Percentiles rank a stretch among this genome's conserved stretches.
phyloP scores from a whole-genome alignment of 64 coral and sea anemone genomes.

The Cladopsammia gracilis region DNA sequence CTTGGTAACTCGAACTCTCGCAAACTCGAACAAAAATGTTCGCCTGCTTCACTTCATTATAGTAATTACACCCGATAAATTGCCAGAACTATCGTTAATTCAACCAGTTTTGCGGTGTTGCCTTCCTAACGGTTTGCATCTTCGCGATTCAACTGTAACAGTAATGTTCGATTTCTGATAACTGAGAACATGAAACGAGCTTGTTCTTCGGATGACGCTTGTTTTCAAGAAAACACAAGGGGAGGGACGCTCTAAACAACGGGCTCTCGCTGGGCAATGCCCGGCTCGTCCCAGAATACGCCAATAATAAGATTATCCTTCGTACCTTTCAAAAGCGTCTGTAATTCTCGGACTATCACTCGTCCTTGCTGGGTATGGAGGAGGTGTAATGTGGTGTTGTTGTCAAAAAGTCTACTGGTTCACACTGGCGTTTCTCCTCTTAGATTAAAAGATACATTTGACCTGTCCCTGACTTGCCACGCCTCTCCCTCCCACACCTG shows the following conservation, averaged over 20 bases:
- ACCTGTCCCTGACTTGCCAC: not conserved
- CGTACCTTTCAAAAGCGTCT: constrained; percentile 22
- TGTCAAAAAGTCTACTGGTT: not conserved
- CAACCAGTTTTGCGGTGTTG: not conserved
- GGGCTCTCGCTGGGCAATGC: not conserved
- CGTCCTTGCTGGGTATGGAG: not conserved
- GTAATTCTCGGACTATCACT: not conserved
- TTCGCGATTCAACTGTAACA: not conserved
- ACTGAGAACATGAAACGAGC: not conserved
- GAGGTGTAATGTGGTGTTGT: not conserved
- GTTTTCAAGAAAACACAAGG: constrained; percentile 26
- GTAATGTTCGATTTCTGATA: not conserved
- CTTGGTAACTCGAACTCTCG: too few species aligned
- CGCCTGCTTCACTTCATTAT: too few species aligned
- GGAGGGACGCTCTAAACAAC: constrained; percentile 3
- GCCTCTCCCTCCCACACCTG: constrained; percentile 1
- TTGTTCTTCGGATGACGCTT: not conserved
- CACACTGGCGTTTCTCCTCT: not conserved
- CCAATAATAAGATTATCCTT: not conserved
- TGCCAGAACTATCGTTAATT: too few species aligned
- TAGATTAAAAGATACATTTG: constrained; percentile 9
- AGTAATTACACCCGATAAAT: too few species aligned
- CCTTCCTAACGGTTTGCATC: not conserved
- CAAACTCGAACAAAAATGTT: too few species aligned
- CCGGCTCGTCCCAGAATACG: not conserved